phyloP scores from a whole-genome alignment of 2,888 invertebrate species.

The Leptopilina myrica region DNA sequence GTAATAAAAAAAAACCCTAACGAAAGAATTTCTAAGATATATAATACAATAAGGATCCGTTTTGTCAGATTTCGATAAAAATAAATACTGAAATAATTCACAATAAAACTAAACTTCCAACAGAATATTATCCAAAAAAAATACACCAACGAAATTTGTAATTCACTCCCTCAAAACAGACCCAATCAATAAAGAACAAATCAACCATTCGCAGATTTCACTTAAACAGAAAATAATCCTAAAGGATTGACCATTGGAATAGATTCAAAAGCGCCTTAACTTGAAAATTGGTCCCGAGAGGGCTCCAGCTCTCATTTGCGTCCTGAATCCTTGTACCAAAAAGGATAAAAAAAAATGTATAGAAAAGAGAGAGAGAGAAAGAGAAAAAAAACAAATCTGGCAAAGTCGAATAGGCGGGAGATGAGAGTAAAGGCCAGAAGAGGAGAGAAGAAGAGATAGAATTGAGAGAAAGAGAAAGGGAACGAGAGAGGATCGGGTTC shows the following conservation, averaged over 20 bases:
- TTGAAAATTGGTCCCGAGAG: slow-evolving; percentile 63
- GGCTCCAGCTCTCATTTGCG: slow-evolving; percentile 72
- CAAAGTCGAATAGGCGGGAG: slow-evolving; percentile 44
- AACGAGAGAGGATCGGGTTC: slow-evolving; percentile 63
- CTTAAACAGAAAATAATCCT: neutral
- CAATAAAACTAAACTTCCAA: too few species aligned
- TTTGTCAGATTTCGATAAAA: too few species aligned
- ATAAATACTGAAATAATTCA: too few species aligned
- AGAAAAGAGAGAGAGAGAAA: slow-evolving; percentile 36
- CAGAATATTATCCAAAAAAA: too few species aligned
- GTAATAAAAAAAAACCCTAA: too few species aligned
- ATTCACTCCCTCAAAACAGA: too few species aligned
- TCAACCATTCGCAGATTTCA: neutral
- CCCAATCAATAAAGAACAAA: too few species aligned
- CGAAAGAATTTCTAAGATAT: too few species aligned
- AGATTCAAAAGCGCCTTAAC: slow-evolving; percentile 13
- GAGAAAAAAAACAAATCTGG: slow-evolving; percentile 15
- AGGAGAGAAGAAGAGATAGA: slow-evolving; percentile 49
- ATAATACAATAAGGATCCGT: too few species aligned
- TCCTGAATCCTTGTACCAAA: slow-evolving; percentile 54
- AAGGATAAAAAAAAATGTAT: slow-evolving; percentile 49
- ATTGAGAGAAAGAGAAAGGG: slow-evolving; percentile 52
- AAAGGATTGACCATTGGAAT: neutral
- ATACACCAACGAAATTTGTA: too few species aligned
- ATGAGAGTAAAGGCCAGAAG: slow-evolving; percentile 42